phyloP scores from a whole-genome alignment of 92 coral and sea anemone species.

The Scolanthus callimorphus region DNA sequence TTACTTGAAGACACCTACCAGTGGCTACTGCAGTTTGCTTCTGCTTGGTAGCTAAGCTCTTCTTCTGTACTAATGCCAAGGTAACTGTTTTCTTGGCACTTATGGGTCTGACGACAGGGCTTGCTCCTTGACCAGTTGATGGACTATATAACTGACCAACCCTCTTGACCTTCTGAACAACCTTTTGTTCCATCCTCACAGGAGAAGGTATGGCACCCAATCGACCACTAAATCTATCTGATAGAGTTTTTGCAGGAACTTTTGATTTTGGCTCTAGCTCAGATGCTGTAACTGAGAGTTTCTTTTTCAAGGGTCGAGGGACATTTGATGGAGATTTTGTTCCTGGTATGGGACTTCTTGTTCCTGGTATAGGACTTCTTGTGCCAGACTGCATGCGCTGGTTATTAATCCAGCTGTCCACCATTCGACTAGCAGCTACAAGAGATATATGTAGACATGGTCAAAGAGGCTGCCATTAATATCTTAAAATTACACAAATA shows the following conservation, averaged over 20 bases:
- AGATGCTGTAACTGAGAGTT: slow-evolving; percentile 23
- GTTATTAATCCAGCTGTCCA: slow-evolving; percentile 76
- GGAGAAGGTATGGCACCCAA: slow-evolving; percentile 2
- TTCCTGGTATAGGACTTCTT: slow-evolving; percentile 34
- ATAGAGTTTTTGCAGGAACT: slow-evolving; percentile 19
- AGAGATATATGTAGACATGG: background rate
- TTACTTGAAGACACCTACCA: too few relatives aligned
- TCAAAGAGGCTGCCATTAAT: background rate
- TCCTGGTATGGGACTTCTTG: slow-evolving; percentile 35
- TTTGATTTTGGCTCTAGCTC: slow-evolving; percentile 22
- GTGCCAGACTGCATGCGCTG: slow-evolving; percentile 46
- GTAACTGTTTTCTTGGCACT: too few relatives aligned
- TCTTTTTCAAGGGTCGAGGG: slow-evolving; percentile 32
- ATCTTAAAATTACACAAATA: background rate
- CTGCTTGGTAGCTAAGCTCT: slow-evolving; percentile 38
- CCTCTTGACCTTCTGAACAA: slow-evolving; percentile 27
- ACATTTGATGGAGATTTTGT: slow-evolving; percentile 13
- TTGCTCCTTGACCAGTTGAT: too few relatives aligned
- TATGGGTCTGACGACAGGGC: too few relatives aligned
- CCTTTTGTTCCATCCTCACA: slow-evolving; percentile 13
- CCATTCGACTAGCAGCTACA: slow-evolving; percentile 84
- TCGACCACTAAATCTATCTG: slow-evolving; percentile 48
- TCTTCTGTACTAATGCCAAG: slow-evolving; percentile 39
- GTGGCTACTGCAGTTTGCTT: slow-evolving; percentile 25
- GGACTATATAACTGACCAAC: too few relatives aligned